Conservation (phyloP, 2,888 invertebrate species). For the Limenitis camilla region DNA sequence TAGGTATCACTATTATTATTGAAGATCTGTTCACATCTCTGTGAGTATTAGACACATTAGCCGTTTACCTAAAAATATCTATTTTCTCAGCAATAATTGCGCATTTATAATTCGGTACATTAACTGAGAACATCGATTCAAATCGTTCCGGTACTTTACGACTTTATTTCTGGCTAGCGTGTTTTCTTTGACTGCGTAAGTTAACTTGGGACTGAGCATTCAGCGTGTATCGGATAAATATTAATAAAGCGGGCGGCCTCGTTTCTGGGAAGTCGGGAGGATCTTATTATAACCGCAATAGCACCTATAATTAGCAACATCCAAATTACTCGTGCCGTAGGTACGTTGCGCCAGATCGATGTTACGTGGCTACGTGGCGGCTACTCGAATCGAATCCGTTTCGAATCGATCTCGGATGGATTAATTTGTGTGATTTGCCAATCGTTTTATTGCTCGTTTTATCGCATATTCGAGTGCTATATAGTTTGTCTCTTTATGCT, state of each 20-base stretch:
- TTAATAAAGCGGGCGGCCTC: slow-evolving; percentile 73
- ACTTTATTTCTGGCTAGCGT: slow-evolving; percentile 70
- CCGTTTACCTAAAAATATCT: slow-evolving; percentile 48
- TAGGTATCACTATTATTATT: no score
- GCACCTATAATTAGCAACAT: slow-evolving; percentile 73
- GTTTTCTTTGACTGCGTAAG: slow-evolving; percentile 73
- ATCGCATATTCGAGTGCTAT: not conserved
- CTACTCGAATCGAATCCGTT: slow-evolving; percentile 47
- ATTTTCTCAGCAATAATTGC: slow-evolving; percentile 54
- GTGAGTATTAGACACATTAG: slow-evolving; percentile 30
- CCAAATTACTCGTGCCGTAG: slow-evolving; percentile 65
- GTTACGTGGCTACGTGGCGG: slow-evolving; percentile 57
- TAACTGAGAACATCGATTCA: slow-evolving; percentile 63
- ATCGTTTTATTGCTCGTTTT: slow-evolving; percentile 16
- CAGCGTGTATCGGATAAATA: slow-evolving; percentile 72
- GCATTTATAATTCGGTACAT: slow-evolving; percentile 62
- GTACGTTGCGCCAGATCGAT: slow-evolving; percentile 58
- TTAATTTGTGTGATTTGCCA: slow-evolving; percentile 33
- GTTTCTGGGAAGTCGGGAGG: slow-evolving; percentile 72
- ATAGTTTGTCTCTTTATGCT: no score
- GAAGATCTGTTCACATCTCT: slow-evolving; percentile 14
- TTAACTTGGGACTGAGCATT: slow-evolving; percentile 61
- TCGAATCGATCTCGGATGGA: slow-evolving; percentile 44
- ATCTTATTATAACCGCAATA: slow-evolving; percentile 76
- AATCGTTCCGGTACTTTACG: slow-evolving; percentile 70